phyloP scores from a whole-genome alignment of 2,888 invertebrate species.

The Zelleria hepariella region DNA sequence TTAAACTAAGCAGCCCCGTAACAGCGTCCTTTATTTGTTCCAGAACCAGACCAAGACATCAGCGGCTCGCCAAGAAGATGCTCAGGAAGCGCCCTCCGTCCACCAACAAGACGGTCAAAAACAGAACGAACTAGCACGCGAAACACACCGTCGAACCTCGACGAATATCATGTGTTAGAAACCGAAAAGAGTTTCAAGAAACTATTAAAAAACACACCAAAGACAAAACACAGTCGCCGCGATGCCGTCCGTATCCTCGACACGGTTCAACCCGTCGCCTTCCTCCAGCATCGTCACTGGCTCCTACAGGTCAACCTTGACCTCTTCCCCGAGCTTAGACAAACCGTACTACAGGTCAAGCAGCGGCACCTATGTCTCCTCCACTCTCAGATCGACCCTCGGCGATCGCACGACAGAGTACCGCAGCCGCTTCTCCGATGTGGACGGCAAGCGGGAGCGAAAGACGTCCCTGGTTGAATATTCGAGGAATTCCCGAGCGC shows the following conservation, averaged over 20 bases:
- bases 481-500: conserved; percentile 44
- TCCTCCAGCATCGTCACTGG: conserved; percentile 55
- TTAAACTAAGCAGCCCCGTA: too few species aligned
- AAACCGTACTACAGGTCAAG: conserved; percentile 67
- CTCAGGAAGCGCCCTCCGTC: conserved; percentile 50
- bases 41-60: conserved; percentile 32
- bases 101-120: conserved; percentile 32
- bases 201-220: not conserved
- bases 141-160: not conserved
- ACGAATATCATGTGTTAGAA: not conserved
- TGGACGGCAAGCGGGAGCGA: conserved; percentile 55
- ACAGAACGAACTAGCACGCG: not conserved
- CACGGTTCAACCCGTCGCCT: conserved; percentile 55
- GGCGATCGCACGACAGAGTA: conserved; percentile 54
- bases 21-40: conserved; percentile 26
- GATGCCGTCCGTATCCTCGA: conserved; percentile 75
- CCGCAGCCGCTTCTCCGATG: conserved; percentile 45
- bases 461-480: conserved; percentile 56
- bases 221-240: conserved; percentile 22
- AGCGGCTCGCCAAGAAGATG: conserved; percentile 31
- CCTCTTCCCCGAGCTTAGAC: conserved; percentile 61
- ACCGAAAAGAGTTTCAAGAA: not conserved
- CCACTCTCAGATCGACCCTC: conserved; percentile 38
- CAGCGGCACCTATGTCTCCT: conserved; percentile 54
- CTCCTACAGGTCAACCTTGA: conserved; percentile 57